Base-by-base conservation (phyloP, 1,140 invertebrate species). In the Leptinotarsa texana region DNA sequence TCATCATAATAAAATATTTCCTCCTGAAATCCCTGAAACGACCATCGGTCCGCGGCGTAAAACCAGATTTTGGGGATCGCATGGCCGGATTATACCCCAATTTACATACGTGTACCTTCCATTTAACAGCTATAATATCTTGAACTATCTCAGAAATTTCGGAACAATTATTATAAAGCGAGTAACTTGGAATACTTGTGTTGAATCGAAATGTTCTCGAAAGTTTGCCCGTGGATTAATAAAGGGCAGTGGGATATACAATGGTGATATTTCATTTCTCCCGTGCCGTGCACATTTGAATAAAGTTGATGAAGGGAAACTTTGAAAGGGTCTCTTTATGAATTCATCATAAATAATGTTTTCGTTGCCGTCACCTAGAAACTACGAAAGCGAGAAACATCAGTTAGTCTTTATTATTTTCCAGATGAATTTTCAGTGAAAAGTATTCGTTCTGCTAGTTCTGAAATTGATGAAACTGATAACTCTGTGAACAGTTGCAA, bases 281-380 rank as follows among this genome's bases (percentile, higher is more conserved):
- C 1, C 51, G 51, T 57, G 51, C n/a, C 51, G 51, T 57, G 15
- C 51, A 57, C 51, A 57, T 57, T 57, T 57, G 51, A 57, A 57
- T 57, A 57, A 57, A 57, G 51, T 57, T 57, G 51, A 57, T 57
- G 51, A 57, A n/a, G 51, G 51, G 3, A 57, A 57, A 57, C 15
- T 15, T 57, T n/a, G 15, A 13, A 18, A 57, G n/a, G n/a, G 51
- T 15, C 15, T 57, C 51, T 57, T 57, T 57, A 57, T 18, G 0
- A 57, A 57, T 57, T 57, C 51, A 57, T 57, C 51, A 57, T 57
- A 57, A 57, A 57, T 57, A 57, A 57, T 57, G 13, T 57, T 57
- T 57, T 57, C n/a, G 51, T 3, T 57, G 51, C 51, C 6, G 51
- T 15, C 51, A 57, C 15, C 51, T 15, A 15, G 17, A 57, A 18